phyloP scores from a whole-genome alignment of 2,797 vertebrate species.

The Chelonia mydas region DNA sequence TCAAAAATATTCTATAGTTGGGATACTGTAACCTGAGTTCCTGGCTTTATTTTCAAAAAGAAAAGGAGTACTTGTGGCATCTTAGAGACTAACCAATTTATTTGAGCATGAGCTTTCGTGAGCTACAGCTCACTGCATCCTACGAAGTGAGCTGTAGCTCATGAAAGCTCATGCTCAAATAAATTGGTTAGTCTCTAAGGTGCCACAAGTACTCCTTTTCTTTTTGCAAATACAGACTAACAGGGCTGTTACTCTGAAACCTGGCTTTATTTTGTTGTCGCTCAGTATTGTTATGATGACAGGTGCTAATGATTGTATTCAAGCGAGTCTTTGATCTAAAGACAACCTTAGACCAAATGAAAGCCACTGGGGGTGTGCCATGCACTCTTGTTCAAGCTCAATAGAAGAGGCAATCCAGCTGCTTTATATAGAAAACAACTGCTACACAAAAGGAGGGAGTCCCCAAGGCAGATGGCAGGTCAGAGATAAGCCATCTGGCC shows the following conservation, averaged over 20 bases:
- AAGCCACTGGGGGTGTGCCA: background rate
- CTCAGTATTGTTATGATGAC: background rate
- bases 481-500: background rate
- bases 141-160: no score
- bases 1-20: background rate
- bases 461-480: background rate
- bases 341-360: background rate
- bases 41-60: conserved; percentile 41
- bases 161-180: no score
- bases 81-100: no score
- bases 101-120: no score
- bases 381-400: conserved; percentile 13
- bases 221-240: no score
- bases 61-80: no score
- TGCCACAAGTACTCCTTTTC: no score
- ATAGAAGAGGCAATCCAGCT: background rate
- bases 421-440: background rate
- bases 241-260: no score
- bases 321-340: conserved; percentile 29
- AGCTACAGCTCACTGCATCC: no score
- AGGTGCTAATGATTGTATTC: conserved; percentile 19
- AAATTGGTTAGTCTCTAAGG: no score
- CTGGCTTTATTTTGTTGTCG: conserved; percentile 20
- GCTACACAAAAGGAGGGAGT: background rate
- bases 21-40: background rate